Base-by-base conservation (phyloP, 2,113 vertebrate genomes). In the Myotis yumanensis region DNA sequence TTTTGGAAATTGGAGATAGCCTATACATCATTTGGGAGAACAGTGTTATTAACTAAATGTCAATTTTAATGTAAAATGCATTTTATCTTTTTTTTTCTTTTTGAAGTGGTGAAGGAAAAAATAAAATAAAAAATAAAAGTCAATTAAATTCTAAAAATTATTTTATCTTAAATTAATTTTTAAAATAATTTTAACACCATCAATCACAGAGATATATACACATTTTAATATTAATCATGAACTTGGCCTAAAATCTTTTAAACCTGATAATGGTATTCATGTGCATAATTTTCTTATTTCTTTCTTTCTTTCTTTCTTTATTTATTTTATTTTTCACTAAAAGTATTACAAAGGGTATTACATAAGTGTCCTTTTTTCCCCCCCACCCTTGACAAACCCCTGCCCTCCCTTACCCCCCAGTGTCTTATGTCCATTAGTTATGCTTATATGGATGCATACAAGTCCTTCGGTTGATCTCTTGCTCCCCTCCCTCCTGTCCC, bases 281-380 rank as follows among this genome's bases (percentile, higher is more conserved):
- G 22, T 89, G 82, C 4, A 54, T 23, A 23, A 46, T 85, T 71
- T 73, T 88, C 20, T 82, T 82, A 59, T 46, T 96, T 81, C 46
- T 84, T 82, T 82, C 52, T 46, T 96, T 81, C 46, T 84, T 82
- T 82, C 52, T 46, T 96, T 81, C 46, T 84, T 82, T 82, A 59
- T 46, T 96, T 81, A n/a, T n/a, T n/a, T n/a, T n/a, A n/a, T n/a
- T n/a, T n/a, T n/a, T n/a, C n/a, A n/a, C n/a, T n/a, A n/a, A n/a
- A n/a, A n/a, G n/a, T n/a, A n/a, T n/a, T n/a, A n/a, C n/a, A n/a
- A n/a, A n/a, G n/a, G n/a, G n/a, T n/a, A n/a, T n/a, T n/a, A n/a
- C n/a, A n/a, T n/a, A n/a, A n/a, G n/a, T n/a, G n/a, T n/a, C n/a
- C n/a, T n/a, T n/a, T n/a, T n/a, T n/a, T n/a, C n/a, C n/a, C n/a